A percentile compares a stretch with the other conserved stretches of the same genome.
Evolutionary conservation across 2,888 invertebrate genomes (phyloP).

Genomic region (Polydrusus pterygomalis): DNA sequence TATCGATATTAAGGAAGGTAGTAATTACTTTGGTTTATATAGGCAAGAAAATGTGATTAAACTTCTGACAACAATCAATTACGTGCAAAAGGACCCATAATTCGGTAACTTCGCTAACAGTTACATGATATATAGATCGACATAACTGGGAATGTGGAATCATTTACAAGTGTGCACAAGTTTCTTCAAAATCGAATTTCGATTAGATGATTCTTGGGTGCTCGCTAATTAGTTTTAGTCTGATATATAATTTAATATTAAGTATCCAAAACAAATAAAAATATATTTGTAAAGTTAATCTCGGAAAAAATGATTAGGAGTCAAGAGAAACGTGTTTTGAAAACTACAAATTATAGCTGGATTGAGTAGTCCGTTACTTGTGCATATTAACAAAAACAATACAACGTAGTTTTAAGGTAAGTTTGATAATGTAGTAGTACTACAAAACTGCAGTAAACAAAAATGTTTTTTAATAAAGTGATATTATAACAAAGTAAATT

Average conservation of each 20-base stretch:
- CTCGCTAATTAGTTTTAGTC: constrained; percentile 29
- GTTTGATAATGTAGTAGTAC: too few species aligned
- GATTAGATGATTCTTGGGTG: constrained; percentile 24
- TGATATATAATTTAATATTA: background rate
- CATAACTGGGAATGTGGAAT: constrained; percentile 39
- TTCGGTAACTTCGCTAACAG: constrained; percentile 45
- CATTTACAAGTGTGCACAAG: constrained; percentile 45
- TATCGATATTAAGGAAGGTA: constrained; percentile 44
- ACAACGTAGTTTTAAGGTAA: too few species aligned
- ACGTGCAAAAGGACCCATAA: constrained; percentile 51
- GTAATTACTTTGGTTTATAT: constrained; percentile 47
- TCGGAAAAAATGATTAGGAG: too few species aligned
- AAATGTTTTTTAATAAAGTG: too few species aligned
- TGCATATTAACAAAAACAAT: too few species aligned
- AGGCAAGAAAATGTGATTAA: constrained; percentile 53
- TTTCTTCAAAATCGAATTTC: constrained; percentile 43
- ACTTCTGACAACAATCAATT: constrained; percentile 53
- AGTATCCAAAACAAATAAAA: too few species aligned
- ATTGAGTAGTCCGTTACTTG: too few species aligned
- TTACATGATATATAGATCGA: constrained; percentile 52
- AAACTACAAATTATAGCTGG: too few species aligned
- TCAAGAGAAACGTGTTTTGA: too few species aligned
- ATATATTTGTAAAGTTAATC: too few species aligned
- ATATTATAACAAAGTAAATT: too few species aligned
- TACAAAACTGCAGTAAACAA: too few species aligned